Evolutionary conservation across 2,888 invertebrate species (phyloP).

Genomic region (Tribolium freemani): DNA sequence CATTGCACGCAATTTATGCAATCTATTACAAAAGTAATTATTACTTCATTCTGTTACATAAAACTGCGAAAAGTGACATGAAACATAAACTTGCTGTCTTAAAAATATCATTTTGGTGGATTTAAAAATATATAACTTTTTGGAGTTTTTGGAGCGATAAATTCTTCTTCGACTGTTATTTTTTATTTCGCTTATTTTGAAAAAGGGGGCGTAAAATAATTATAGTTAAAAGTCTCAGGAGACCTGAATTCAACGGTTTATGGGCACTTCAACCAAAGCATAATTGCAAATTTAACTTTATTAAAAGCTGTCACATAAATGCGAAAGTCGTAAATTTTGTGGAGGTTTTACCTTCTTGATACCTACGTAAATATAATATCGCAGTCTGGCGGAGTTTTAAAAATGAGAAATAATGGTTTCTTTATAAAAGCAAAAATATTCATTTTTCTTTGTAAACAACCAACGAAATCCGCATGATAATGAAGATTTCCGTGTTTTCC

Average conservation of each 20-base stretch:
- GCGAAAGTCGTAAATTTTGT: constrained; percentile 19
- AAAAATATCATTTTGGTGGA: too few species aligned
- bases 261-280: not conserved
- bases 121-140: too few species aligned
- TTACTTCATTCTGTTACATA: too few species aligned
- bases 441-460: constrained; percentile 33
- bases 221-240: not conserved
- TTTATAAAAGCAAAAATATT: constrained; percentile 27
- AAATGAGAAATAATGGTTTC: constrained; percentile 29
- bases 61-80: too few species aligned
- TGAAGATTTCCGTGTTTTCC: constrained; percentile 1
- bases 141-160: too few species aligned
- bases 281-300: not conserved
- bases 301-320: not conserved
- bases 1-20: not conserved
- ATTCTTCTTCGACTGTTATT: too few species aligned
- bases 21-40: too few species aligned
- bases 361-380: not conserved
- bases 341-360: constrained; percentile 6
- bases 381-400: not conserved
- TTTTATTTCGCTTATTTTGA: not conserved
- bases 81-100: too few species aligned
- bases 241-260: not conserved
- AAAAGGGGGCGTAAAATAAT: not conserved
- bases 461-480: constrained; percentile 9